Percentiles rank a stretch among this genome's conserved stretches.
Conservation (phyloP, 1,140 invertebrate species). For the Olivierus martensii region DNA sequence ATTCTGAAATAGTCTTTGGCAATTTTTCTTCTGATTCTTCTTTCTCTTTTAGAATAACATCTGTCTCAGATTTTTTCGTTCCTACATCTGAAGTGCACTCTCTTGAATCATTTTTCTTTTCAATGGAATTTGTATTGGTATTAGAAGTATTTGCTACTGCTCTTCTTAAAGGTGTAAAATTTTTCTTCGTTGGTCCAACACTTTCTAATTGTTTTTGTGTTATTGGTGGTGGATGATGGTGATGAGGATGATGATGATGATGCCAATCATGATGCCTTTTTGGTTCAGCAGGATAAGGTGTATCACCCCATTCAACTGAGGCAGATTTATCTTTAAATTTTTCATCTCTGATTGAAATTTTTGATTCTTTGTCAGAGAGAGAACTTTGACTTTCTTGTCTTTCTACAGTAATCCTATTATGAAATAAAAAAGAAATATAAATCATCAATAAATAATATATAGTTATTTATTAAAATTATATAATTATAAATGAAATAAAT, state of each 20-base stretch:
- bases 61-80: slow-evolving; percentile 7
- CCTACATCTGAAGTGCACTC: no score
- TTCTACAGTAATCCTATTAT: slow-evolving; percentile 7
- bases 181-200: slow-evolving; percentile 25
- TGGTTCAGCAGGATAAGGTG: slow-evolving; percentile 15
- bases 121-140: slow-evolving; percentile 21
- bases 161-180: slow-evolving; percentile 31
- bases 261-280: slow-evolving; percentile 7
- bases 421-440: no score
- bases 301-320: slow-evolving; percentile 18
- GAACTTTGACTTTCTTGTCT: slow-evolving; percentile 14
- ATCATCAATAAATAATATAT: no score
- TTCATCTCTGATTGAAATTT: slow-evolving; percentile 1
- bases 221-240: slow-evolving; percentile 23
- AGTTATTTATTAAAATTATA: no score
- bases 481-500: no score
- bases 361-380: slow-evolving; percentile 14
- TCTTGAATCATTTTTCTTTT: slow-evolving; percentile 27
- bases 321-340: slow-evolving; percentile 17
- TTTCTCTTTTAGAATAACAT: slow-evolving; percentile 9
- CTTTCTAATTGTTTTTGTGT: slow-evolving; percentile 30
- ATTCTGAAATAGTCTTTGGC: background rate
- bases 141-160: slow-evolving; percentile 24
- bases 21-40: slow-evolving; percentile 18
- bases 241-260: background rate